Evolutionary conservation across 2,797 vertebrate genomes (phyloP), one percentile per base, ranked within the genome.

Genomic region (Crenichthys baileyi): DNA sequence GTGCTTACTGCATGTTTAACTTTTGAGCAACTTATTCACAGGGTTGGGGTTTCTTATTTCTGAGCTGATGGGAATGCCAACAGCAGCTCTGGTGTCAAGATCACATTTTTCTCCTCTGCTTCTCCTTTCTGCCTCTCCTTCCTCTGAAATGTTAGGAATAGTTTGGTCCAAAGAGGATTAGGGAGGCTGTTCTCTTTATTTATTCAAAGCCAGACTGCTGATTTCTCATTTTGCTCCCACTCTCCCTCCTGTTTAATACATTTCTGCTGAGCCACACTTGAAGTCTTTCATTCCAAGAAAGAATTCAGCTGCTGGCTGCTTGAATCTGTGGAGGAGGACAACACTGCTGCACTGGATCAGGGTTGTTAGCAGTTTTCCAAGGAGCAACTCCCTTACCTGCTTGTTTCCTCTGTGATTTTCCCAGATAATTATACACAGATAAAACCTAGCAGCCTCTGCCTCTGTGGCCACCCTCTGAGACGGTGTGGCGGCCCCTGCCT

Each of bases 191-290:
- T 72, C 73, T 80, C 71, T 80, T 72, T 78, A 74, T 89, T 90
- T 88, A 83, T 77, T 72, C 20, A 71, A 46, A 46, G 7, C 76
- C 0, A 77, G 50, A 84, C 74, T 20, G 58, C 63, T 77, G 71
- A 85, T 81, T 87, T 80, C 50, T 84, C 79, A 82, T 76, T 58
- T 50, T 71, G 7, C 75, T 85, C 70, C 22, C 60, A 29, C 48
- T 70, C 65, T 53, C 9, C 73, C 82, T 55, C 0, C 0, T 26
- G 78, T 75, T 79, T 88, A 78, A 77, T 83, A 70, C 78, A 78
- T 88, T 84, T 88, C 65, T 79, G 3, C 73, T 81, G 76, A 72
- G 80, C 83, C 81, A 81, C 73, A 55, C 76, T 89, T 88, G 90
- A 83, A 72, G 71, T 83, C 48, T 70, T 78, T 87, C 90, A 92